phyloP scores from a whole-genome alignment of 1,140 invertebrate species.

The Scylla paramamosain region DNA sequence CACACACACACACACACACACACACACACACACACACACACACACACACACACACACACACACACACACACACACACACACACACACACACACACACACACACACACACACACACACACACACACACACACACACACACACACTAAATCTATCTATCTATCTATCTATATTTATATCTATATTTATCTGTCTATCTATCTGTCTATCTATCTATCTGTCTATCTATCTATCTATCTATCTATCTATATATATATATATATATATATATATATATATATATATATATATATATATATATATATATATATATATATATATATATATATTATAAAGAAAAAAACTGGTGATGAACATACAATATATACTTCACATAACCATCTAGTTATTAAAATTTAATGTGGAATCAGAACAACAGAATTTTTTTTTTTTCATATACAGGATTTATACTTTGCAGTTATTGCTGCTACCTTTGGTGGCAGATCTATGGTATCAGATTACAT shows the following conservation, averaged over 20 bases:
- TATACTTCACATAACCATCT: too few species aligned
- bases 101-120: background rate
- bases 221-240: too few species aligned
- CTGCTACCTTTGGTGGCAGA: too few species aligned
- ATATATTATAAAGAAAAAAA: background rate
- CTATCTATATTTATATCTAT: conserved; percentile 50
- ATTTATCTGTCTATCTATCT: background rate
- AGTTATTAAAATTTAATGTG: too few species aligned
- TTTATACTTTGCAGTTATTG: too few species aligned
- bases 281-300: background rate
- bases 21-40: background rate
- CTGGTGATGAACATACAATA: too few species aligned
- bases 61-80: background rate
- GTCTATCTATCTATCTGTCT: too few species aligned
- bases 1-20: background rate
- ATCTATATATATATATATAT: too few species aligned
- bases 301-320: conserved; percentile 37
- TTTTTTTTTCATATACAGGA: too few species aligned
- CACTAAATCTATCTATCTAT: conserved; percentile 24
- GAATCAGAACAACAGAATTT: too few species aligned
- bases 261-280: too few species aligned
- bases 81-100: background rate
- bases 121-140: background rate
- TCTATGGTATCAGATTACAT: too few species aligned
- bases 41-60: background rate